phyloP scores from a whole-genome alignment of 2,888 invertebrate genomes.

The Tromatobia lineatoria region DNA sequence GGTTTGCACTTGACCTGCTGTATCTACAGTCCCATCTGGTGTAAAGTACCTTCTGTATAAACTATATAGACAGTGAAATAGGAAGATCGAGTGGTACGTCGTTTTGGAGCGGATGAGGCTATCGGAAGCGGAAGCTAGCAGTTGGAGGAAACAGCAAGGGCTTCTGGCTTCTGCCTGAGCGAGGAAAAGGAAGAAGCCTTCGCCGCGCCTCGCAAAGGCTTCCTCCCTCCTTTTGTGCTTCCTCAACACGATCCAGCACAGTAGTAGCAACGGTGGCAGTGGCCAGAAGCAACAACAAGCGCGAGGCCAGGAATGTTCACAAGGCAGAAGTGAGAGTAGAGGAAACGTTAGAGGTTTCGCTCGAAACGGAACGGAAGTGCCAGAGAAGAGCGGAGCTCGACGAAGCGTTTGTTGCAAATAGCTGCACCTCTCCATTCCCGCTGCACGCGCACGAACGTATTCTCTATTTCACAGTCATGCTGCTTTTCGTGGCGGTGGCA shows the following conservation, averaged over 20 bases:
- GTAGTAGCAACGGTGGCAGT: not conserved
- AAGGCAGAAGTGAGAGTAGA: slow-evolving; percentile 45
- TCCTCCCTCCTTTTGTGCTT: slow-evolving; percentile 20
- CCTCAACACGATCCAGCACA: not conserved
- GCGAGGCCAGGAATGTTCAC: slow-evolving; percentile 22
- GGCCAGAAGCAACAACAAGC: slow-evolving; percentile 8
- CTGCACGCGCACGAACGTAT: not conserved
- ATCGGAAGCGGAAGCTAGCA: slow-evolving; percentile 63
- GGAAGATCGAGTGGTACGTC: slow-evolving; percentile 50
- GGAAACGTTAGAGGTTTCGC: slow-evolving; percentile 57
- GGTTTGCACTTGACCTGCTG: slow-evolving; percentile 20
- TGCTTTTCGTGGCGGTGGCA: not conserved
- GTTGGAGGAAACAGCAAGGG: slow-evolving; percentile 59
- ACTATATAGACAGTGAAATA: slow-evolving; percentile 9
- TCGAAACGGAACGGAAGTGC: slow-evolving; percentile 60
- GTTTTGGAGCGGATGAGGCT: slow-evolving; percentile 65
- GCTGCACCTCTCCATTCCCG: not conserved
- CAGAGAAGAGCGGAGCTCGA: slow-evolving; percentile 49
- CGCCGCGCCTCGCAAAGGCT: slow-evolving; percentile 56
- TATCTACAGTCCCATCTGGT: slow-evolving; percentile 4
- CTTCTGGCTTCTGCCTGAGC: slow-evolving; percentile 44
- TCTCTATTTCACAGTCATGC: not conserved
- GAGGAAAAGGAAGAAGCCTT: slow-evolving; percentile 61
- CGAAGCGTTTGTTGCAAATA: slow-evolving; percentile 64
- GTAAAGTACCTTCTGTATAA: slow-evolving; percentile 6